A percentile compares a stretch with the other conserved stretches of the same genome.
Evolutionary conservation across 2,113 vertebrate genomes (phyloP).

Genomic region (Alaudala cheleensis): DNA sequence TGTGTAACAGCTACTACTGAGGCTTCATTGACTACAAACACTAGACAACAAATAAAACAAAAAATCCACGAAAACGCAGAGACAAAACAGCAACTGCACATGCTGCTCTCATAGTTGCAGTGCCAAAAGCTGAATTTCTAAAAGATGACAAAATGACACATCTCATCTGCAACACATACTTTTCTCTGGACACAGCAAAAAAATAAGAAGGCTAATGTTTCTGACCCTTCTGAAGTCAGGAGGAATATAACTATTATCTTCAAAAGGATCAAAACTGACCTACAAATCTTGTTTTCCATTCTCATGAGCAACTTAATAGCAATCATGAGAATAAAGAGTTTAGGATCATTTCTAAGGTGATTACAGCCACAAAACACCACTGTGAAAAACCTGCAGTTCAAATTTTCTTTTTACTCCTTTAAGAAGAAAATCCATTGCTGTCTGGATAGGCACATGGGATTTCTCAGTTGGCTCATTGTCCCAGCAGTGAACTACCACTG

Average conservation of each 20-base stretch:
- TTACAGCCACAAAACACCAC: neutral
- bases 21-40: neutral
- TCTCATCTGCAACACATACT: neutral
- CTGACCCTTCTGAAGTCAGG: neutral
- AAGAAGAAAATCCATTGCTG: neutral
- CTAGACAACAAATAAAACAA: neutral
- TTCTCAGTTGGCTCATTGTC: neutral
- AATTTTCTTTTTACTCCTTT: neutral
- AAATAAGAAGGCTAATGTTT: neutral
- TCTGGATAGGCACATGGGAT: neutral
- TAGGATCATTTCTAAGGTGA: conserved; percentile 26
- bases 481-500: neutral
- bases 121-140: conserved; percentile 2
- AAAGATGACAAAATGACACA: neutral
- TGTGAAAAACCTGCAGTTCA: neutral
- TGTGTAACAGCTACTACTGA: neutral
- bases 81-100: neutral
- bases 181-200: neutral
- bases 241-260: neutral
- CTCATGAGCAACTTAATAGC: conserved; percentile 40
- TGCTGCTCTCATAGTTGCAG: neutral
- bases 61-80: neutral
- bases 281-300: conserved; percentile 54
- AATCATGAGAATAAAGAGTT: conserved; percentile 13
- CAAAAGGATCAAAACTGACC: conserved; percentile 33